These are phyloP conservation scores for Caerostris extrusa DNA, from an alignment of 1,140 invertebrate genomes.

Conservation along the genomic window DNA sequence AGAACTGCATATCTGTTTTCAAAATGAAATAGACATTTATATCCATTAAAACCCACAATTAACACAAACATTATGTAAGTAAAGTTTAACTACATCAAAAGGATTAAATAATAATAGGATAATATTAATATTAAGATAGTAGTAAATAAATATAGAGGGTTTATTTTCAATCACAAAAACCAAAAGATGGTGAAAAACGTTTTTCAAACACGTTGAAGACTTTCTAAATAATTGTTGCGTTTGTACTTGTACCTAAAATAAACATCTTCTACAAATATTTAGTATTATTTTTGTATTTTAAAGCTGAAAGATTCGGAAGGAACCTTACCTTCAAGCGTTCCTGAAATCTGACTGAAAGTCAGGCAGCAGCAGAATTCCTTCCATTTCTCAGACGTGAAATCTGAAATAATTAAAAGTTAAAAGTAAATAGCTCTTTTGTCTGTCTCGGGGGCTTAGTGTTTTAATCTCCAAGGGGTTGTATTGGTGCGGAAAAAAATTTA, in stretches of 20 bases:
- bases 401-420: conserved; percentile 56
- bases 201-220: not conserved
- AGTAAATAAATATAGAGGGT: too few relatives aligned
- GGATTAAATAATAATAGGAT: too few relatives aligned
- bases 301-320: not conserved
- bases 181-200: too few relatives aligned
- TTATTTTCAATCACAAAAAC: too few relatives aligned
- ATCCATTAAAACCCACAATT: too few relatives aligned
- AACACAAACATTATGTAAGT: too few relatives aligned
- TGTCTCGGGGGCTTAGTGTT: conserved; percentile 9
- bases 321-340: too few relatives aligned
- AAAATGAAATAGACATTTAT: too few relatives aligned
- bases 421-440: conserved; percentile 59
- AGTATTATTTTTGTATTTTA: not conserved
- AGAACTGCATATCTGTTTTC: too few relatives aligned
- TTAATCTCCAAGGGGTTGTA: not conserved
- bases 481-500: not conserved
- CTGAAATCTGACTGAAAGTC: not conserved
- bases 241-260: not conserved
- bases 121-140: too few relatives aligned
- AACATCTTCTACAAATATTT: conserved; percentile 6
- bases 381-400: not conserved
- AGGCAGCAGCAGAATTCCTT: not conserved
- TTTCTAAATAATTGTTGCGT: not conserved
- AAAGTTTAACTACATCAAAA: too few relatives aligned